Conservation (phyloP, 1,140 invertebrate species). For the Acyrthosiphon pisum region DNA sequence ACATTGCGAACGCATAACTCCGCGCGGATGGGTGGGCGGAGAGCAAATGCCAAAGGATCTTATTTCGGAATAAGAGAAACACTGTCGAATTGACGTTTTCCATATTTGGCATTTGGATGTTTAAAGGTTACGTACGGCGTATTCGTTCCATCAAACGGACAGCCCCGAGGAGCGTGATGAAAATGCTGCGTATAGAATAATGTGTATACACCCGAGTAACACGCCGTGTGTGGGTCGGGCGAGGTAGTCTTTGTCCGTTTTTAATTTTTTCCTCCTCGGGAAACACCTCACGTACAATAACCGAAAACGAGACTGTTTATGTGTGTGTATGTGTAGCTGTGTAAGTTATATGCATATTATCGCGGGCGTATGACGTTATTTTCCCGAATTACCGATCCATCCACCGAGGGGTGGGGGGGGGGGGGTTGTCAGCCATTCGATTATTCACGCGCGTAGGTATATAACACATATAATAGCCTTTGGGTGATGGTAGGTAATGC, state of each 20-base stretch:
- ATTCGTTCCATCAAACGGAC: conserved; percentile 17
- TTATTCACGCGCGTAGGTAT: not conserved
- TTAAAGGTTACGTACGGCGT: not conserved
- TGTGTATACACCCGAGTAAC: not conserved
- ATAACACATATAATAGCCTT: not conserved
- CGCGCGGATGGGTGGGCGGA: not conserved
- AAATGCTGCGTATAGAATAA: not conserved
- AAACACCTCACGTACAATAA: not conserved
- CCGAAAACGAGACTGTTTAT: not conserved
- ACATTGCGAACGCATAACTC: not conserved
- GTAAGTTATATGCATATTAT: not conserved
- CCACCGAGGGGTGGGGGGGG: too few species aligned
- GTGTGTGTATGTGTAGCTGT: not conserved
- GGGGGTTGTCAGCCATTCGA: not conserved
- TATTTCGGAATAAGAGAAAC: conserved; percentile 20
- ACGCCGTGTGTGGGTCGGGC: not conserved
- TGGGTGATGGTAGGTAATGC: not conserved
- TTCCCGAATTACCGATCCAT: not conserved
- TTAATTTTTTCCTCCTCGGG: not conserved
- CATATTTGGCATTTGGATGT: conserved; percentile 12
- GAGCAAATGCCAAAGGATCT: not conserved
- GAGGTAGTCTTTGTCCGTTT: not conserved
- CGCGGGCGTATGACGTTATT: not conserved
- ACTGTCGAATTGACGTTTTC: not conserved
- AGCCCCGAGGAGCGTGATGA: not conserved